Evolutionary conservation across 1,140 invertebrate genomes (phyloP).

Genomic region (Cydia fagiglandana): DNA sequence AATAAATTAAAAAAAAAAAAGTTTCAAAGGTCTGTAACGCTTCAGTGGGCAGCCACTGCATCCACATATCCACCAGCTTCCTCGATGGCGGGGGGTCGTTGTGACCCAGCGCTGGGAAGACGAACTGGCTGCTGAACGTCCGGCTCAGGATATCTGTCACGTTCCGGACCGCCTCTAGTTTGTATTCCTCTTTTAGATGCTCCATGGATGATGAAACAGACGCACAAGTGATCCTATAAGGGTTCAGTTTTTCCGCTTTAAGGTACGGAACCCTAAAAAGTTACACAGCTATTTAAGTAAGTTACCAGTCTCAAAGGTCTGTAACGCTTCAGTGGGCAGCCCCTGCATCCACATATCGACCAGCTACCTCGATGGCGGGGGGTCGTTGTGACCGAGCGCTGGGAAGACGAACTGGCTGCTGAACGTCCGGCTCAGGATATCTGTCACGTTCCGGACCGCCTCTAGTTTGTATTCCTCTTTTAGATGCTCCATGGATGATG

Average conservation of each 20-base stretch:
- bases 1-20: too few species aligned
- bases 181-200: conserved; percentile 80
- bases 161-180: conserved; percentile 71
- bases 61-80: conserved; percentile 86
- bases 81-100: conserved; percentile 85
- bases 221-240: too few species aligned
- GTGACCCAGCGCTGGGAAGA: conserved; percentile 90
- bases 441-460: conserved; percentile 62
- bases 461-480: conserved; percentile 80
- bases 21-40: conserved; percentile 87
- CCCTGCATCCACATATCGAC: conserved; percentile 88
- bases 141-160: conserved; percentile 80
- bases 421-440: conserved; percentile 86
- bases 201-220: conserved; percentile 74
- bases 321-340: conserved; percentile 88
- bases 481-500: conserved; percentile 73
- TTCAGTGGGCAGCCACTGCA: conserved; percentile 89
- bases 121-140: conserved; percentile 89
- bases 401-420: conserved; percentile 91
- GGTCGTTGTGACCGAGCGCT: conserved; percentile 89
- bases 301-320: conserved; percentile 87
- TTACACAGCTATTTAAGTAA: conserved; percentile 34
- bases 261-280: too few species aligned
- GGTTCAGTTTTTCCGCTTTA: too few species aligned
- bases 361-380: conserved; percentile 82